Percentiles rank a stretch among this genome's conserved stretches.
These are phyloP conservation scores for Suricata suricatta DNA, from an alignment of 2,113 vertebrate genomes.

Conservation along the genomic window DNA sequence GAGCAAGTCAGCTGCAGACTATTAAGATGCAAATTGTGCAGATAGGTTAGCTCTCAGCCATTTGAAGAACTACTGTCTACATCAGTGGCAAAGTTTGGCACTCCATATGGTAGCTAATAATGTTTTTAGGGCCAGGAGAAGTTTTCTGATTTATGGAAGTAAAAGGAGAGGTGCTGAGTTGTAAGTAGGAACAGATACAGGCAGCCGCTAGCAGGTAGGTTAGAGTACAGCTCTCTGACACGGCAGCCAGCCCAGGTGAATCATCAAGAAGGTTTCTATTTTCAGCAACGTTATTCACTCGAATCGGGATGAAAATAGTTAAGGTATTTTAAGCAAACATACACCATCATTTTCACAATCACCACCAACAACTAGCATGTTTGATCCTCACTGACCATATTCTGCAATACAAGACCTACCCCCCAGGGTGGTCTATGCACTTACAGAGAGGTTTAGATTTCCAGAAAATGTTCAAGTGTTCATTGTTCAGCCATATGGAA, in stretches of 20 bases:
- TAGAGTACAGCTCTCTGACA: background rate
- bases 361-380: background rate
- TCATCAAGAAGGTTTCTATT: background rate
- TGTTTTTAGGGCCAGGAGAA: background rate
- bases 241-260: background rate
- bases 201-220: background rate
- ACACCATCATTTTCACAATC: background rate
- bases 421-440: background rate
- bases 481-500: background rate
- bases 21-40: constrained; percentile 16
- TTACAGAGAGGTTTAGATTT: background rate
- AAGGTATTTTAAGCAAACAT: background rate
- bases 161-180: background rate
- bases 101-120: background rate
- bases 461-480: background rate
- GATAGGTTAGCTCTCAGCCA: background rate
- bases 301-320: background rate
- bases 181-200: background rate
- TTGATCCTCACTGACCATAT: background rate
- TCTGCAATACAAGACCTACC: background rate
- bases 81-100: background rate
- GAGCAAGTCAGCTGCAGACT: background rate
- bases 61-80: background rate
- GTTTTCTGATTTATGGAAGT: background rate
- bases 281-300: background rate